Evolutionary conservation across 2,888 invertebrate genomes (phyloP), one percentile per base, ranked within the genome.

Genomic region (Drosophila pseudotakahashii): DNA sequence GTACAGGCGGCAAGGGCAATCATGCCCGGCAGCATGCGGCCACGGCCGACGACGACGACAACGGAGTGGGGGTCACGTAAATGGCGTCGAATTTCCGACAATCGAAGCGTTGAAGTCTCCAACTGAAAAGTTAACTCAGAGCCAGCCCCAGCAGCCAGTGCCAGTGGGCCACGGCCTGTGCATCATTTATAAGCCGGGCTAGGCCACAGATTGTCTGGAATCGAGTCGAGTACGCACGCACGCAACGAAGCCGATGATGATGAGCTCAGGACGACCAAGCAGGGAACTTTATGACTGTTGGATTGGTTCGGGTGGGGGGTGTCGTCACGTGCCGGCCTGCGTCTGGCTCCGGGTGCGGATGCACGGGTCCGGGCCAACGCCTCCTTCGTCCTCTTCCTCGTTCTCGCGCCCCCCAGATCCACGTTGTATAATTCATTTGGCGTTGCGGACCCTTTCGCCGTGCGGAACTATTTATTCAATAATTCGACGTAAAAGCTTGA

Each of bases 401-500:
- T 30, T 37, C 5, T 45, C 13, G 14, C 30, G 11, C 23, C n/a
- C 10, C 13, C 57, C 69, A 11, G 47, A 51, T 50, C 53, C 37
- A 60, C 52, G 59, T 64, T 82, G 77, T 75, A 84, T 88, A 83
- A 88, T 81, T 87, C 81, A 88, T 86, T 77, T 77, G 62, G 70
- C 79, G 71, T 52, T 47, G 63, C 47, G n/a, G 64, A 53, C 69
- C 70, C 61, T 42, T 53, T 70, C 75, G 81, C 73, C 77, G 78
- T 77, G 81, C 78, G 74, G 75, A 79, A 78, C 78, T 88, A 88
- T 88, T 88, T 88, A 88, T 88, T 88, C 79, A 87, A 88, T 82
- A 88, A 87, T 84, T 76, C 76, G 76, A 64, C 62, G 70, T 72
- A 76, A 72, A 71, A 74, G 72, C 69, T 68, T 76, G 72, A 57